These are phyloP conservation scores for Saccostrea cuccullata DNA, from an alignment of 1,140 invertebrate species.

Conservation along the genomic window DNA sequence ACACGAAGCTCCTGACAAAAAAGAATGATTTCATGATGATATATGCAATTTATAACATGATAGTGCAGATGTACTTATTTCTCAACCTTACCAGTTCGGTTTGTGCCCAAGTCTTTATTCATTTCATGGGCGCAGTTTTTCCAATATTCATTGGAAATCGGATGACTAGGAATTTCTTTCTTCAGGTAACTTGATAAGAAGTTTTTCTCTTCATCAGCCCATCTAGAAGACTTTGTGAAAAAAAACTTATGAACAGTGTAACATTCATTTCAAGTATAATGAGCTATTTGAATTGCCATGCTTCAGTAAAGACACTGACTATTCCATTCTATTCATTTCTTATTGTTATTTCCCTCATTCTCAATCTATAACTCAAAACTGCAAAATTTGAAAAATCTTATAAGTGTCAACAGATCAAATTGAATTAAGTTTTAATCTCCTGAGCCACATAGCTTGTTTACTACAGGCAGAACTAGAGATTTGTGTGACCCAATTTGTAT, in stretches of 20 bases:
- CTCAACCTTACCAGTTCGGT: slow-evolving; percentile 18
- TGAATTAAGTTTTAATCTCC: too few species aligned
- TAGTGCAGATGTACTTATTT: neutral
- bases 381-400: too few species aligned
- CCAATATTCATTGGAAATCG: slow-evolving; percentile 22
- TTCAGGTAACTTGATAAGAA: neutral
- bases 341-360: too few species aligned
- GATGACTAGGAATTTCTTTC: neutral
- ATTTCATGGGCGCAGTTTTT: slow-evolving; percentile 10
- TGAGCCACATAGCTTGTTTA: too few species aligned
- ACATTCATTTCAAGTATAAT: neutral
- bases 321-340: too few species aligned
- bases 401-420: too few species aligned
- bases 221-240: neutral
- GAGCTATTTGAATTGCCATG: too few species aligned
- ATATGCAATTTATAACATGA: neutral
- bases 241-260: neutral
- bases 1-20: neutral
- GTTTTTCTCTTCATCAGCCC: slow-evolving; percentile 9
- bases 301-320: too few species aligned
- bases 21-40: neutral
- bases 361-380: too few species aligned
- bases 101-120: slow-evolving; percentile 28
- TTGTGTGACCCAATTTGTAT: too few species aligned
- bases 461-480: too few species aligned